A percentile compares a stretch with the other conserved stretches of the same genome.
These are phyloP conservation scores for Apodemia duryi DNA, from an alignment of 2,888 invertebrate genomes.

Conservation along the genomic window DNA sequence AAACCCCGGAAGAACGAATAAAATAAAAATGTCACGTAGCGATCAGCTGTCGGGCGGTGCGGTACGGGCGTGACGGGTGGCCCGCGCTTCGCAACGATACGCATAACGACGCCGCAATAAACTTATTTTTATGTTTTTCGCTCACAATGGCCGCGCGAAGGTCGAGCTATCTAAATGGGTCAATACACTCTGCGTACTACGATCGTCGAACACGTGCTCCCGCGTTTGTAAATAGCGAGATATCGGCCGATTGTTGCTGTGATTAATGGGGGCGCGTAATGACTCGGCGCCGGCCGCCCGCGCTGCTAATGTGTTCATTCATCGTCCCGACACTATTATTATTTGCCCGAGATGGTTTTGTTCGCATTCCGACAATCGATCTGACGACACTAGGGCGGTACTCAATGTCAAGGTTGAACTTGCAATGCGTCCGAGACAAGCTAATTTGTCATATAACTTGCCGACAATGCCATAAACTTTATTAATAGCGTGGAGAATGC, in stretches of 20 bases:
- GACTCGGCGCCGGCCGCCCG: conserved; percentile 62
- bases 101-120: conserved; percentile 79
- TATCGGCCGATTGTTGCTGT: conserved; percentile 80
- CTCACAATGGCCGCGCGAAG: conserved; percentile 80
- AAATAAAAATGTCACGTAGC: conserved; percentile 80
- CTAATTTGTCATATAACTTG: conserved; percentile 36
- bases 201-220: conserved; percentile 75
- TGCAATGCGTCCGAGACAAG: conserved; percentile 55
- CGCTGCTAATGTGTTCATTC: conserved; percentile 74
- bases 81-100: conserved; percentile 59
- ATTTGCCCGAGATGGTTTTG: conserved; percentile 69
- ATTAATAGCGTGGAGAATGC: not conserved
- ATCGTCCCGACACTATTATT: conserved; percentile 72
- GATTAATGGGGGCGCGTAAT: conserved; percentile 79
- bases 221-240: conserved; percentile 79
- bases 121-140: conserved; percentile 80
- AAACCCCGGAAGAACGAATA: conserved; percentile 77
- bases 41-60: conserved; percentile 74
- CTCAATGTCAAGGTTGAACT: conserved; percentile 77
- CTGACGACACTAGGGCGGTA: conserved; percentile 65
- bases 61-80: conserved; percentile 54
- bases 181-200: conserved; percentile 78
- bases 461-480: not conserved
- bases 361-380: conserved; percentile 60
- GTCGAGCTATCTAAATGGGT: conserved; percentile 80